These are phyloP conservation scores for Ammospiza nelsoni DNA, from an alignment of 2,113 vertebrate genomes.

Conservation along the genomic window DNA sequence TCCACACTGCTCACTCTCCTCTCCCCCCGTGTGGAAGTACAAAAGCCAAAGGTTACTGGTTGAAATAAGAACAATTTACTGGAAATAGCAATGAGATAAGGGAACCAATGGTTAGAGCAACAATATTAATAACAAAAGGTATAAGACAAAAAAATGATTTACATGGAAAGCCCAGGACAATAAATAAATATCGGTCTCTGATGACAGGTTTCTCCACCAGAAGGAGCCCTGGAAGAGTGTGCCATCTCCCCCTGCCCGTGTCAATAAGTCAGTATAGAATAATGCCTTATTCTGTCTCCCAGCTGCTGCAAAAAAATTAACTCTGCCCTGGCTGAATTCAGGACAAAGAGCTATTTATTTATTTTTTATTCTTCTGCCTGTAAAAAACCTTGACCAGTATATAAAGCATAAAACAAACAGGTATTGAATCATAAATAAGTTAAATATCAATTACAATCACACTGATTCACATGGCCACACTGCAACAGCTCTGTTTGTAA, in stretches of 20 bases:
- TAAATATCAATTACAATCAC: not conserved
- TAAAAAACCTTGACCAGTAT: not conserved
- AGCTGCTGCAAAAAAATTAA: not conserved
- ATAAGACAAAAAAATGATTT: not conserved
- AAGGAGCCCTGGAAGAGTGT: not conserved
- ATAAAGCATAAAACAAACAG: not conserved
- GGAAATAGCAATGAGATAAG: not conserved
- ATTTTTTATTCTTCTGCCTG: not conserved
- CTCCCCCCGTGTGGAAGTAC: not conserved
- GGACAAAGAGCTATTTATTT: not conserved
- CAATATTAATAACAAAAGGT: not conserved
- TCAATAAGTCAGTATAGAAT: too few species aligned
- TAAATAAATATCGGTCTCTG: not conserved
- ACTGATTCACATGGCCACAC: not conserved
- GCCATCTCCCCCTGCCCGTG: not conserved
- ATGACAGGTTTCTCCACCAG: not conserved
- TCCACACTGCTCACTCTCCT: accelerated
- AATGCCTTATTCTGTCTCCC: not conserved
- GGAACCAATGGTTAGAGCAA: not conserved
- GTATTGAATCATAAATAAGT: not conserved
- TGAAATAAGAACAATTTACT: not conserved
- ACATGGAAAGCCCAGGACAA: accelerated
- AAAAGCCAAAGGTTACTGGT: not conserved
- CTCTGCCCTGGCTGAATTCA: not conserved
- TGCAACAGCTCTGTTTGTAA: not conserved